Evolutionary conservation across 2,113 vertebrate species (phyloP).

Genomic region (Mionectes macconnelli): DNA sequence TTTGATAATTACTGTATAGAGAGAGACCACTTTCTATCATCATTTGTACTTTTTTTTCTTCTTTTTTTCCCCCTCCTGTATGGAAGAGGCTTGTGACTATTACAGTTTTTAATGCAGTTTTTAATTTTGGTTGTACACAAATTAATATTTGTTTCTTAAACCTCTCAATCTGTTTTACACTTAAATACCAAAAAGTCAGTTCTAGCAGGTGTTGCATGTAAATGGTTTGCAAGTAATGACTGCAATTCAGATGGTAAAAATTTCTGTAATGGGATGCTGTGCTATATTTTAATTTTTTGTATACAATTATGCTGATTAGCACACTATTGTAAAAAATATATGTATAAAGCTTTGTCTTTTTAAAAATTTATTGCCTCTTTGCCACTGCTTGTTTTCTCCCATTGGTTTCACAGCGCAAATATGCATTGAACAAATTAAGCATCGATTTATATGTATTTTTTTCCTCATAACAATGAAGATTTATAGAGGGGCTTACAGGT

Average conservation of each 20-base stretch:
- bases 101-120: conserved; percentile 66
- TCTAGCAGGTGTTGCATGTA: conserved; percentile 75
- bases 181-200: conserved; percentile 37
- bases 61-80: not conserved
- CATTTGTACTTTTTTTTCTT: conserved; percentile 18
- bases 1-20: conserved; percentile 16
- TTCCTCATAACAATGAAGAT: conserved; percentile 64
- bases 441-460: conserved; percentile 43
- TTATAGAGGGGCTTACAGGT: conserved; percentile 73
- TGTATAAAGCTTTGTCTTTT: conserved; percentile 60
- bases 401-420: conserved; percentile 75
- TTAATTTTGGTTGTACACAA: conserved; percentile 34
- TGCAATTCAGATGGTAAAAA: conserved; percentile 65
- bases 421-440: conserved; percentile 70
- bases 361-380: conserved; percentile 66
- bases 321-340: conserved; percentile 52
- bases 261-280: conserved; percentile 70
- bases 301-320: conserved; percentile 74
- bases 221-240: conserved; percentile 66
- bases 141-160: conserved; percentile 65
- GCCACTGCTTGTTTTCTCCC: conserved; percentile 72
- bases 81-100: conserved; percentile 69
- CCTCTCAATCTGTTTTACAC: conserved; percentile 52
- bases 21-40: conserved; percentile 14
- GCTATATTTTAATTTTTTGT: conserved; percentile 71